Conservation (phyloP, 2,797 vertebrate genomes). For the Monodelphis domestica region DNA sequence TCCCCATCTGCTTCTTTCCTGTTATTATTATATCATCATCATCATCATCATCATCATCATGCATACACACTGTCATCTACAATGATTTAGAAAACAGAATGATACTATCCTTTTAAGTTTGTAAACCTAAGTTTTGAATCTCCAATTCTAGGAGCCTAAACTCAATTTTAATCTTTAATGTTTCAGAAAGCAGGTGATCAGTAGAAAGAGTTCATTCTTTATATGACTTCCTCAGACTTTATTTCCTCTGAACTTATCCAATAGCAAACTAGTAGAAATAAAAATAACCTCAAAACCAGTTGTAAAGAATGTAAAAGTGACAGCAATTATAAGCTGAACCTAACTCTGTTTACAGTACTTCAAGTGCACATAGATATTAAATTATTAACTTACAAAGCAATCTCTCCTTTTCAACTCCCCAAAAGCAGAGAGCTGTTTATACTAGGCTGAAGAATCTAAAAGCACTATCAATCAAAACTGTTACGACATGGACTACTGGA, state of each 20-base stretch:
- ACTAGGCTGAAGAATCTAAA: background rate
- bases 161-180: background rate
- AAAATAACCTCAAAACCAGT: background rate
- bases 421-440: conserved; percentile 9
- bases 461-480: conserved; percentile 14
- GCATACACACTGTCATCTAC: background rate
- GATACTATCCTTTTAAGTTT: too few relatives aligned
- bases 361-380: conserved; percentile 37
- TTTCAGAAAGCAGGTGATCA: background rate
- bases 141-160: background rate
- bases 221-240: background rate
- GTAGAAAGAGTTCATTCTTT: background rate
- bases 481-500: conserved; percentile 9
- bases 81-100: background rate
- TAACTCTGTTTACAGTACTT: conserved; percentile 40
- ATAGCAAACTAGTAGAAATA: background rate
- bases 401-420: conserved; percentile 44
- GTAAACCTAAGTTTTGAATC: background rate
- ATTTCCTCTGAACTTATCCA: background rate
- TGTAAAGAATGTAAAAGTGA: background rate
- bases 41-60: background rate
- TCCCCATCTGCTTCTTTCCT: background rate
- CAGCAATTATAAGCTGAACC: conserved; percentile 56
- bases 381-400: conserved; percentile 58
- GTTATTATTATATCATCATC: too few relatives aligned